These are phyloP conservation scores for Orthosia gracilis DNA, from an alignment of 2,888 invertebrate species.

Conservation along the genomic window DNA sequence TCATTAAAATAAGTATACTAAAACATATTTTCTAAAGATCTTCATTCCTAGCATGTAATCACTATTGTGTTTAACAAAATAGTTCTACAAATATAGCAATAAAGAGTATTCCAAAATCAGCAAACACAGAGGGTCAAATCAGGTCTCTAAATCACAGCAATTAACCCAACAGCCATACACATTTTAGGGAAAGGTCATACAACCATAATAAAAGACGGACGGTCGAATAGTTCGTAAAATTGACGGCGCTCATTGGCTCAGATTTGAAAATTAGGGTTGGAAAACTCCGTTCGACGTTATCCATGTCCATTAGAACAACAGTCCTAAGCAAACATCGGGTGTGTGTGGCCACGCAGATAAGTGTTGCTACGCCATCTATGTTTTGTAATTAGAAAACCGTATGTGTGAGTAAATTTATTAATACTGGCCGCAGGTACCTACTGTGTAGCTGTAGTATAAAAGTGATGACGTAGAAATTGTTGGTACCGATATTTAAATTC, in stretches of 20 bases:
- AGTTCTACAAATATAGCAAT: constrained; percentile 23
- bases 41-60: background rate
- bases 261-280: constrained; percentile 82
- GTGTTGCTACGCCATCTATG: constrained; percentile 81
- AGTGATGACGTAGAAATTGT: background rate
- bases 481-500: constrained; percentile 2
- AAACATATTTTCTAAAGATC: background rate
- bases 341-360: constrained; percentile 87
- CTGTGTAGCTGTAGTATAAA: constrained; percentile 7
- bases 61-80: constrained; percentile 9
- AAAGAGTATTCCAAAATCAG: constrained; percentile 33
- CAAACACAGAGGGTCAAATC: constrained; percentile 26
- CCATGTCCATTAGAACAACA: constrained; percentile 87
- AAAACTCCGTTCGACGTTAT: constrained; percentile 80
- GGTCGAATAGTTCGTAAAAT: constrained; percentile 58
- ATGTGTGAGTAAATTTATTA: constrained; percentile 61
- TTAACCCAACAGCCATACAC: constrained; percentile 36
- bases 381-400: constrained; percentile 81
- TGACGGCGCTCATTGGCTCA: constrained; percentile 67
- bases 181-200: constrained; percentile 34
- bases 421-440: constrained; percentile 19
- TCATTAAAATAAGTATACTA: background rate
- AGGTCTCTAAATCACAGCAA: constrained; percentile 28
- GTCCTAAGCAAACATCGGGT: constrained; percentile 86
- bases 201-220: constrained; percentile 44